phyloP scores from a whole-genome alignment of 2,797 vertebrate genomes.

The Helicolenus hilgendorfi region DNA sequence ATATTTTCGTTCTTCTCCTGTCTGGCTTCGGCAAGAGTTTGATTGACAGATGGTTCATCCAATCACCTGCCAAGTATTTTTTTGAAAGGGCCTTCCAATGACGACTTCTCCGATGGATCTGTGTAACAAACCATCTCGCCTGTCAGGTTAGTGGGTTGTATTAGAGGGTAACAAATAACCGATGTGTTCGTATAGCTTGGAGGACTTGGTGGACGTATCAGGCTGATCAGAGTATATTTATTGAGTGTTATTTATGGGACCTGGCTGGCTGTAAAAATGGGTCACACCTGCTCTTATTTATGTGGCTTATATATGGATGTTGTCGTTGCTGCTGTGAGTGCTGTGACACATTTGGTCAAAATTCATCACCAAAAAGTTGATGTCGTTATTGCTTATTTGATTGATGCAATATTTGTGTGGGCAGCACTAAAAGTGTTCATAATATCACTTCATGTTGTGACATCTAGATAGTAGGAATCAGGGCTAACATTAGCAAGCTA shows the following conservation, averaged over 20 bases:
- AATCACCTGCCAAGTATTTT: too few relatives aligned
- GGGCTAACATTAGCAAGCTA: not conserved
- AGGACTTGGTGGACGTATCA: not conserved
- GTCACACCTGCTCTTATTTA: slow-evolving; percentile 3
- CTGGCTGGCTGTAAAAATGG: not conserved
- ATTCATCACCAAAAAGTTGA: not conserved
- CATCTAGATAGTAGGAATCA: not conserved
- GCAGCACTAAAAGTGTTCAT: not conserved
- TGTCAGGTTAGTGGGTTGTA: not conserved
- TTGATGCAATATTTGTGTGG: not conserved
- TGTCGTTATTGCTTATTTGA: not conserved
- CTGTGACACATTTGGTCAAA: too few relatives aligned
- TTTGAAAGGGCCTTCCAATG: too few relatives aligned
- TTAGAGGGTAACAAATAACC: not conserved
- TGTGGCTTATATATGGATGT: not conserved
- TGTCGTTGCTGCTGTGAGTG: not conserved
- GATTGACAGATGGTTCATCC: too few relatives aligned
- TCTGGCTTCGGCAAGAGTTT: too few relatives aligned
- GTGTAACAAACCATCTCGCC: too few relatives aligned
- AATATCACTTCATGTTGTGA: not conserved
- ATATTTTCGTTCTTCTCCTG: too few relatives aligned
- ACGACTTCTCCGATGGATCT: rapidly evolving
- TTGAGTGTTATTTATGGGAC: slow-evolving; percentile 8
- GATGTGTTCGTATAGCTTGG: not conserved
- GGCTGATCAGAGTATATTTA: not conserved